phyloP scores from a whole-genome alignment of 1,140 invertebrate species.

The Hesperophylax magnus region DNA sequence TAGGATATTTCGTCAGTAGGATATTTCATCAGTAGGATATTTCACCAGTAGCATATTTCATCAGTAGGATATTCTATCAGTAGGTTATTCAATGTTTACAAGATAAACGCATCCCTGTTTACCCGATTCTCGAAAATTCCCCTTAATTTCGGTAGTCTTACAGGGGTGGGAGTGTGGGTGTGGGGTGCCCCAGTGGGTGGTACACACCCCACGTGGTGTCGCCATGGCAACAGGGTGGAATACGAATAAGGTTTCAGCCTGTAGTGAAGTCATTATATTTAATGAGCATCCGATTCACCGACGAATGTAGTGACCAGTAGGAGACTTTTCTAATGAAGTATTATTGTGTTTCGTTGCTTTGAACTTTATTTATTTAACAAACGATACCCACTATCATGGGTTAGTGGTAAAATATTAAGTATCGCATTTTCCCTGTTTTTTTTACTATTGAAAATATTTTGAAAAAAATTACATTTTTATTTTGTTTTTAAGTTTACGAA shows the following conservation, averaged over 20 bases:
- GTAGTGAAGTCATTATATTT: constrained; percentile 36
- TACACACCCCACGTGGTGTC: neutral
- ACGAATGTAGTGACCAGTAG: constrained; percentile 21
- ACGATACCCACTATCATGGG: too few relatives aligned
- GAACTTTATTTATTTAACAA: too few relatives aligned
- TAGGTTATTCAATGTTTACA: too few relatives aligned
- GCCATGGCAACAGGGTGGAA: constrained; percentile 27
- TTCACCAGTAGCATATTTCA: too few relatives aligned
- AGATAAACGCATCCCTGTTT: neutral
- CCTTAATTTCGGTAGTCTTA: constrained; percentile 2
- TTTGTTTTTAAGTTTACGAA: too few relatives aligned
- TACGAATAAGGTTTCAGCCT: constrained; percentile 27
- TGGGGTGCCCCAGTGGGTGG: neutral
- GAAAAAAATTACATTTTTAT: too few relatives aligned
- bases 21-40: too few relatives aligned
- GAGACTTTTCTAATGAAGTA: constrained; percentile 10
- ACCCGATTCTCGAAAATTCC: neutral
- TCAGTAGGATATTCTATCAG: too few relatives aligned
- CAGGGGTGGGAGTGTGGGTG: neutral
- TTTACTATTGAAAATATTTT: too few relatives aligned
- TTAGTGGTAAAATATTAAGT: too few relatives aligned
- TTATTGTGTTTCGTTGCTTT: neutral
- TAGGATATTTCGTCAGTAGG: too few relatives aligned
- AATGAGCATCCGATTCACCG: constrained; percentile 37
- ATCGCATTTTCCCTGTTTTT: too few relatives aligned